These are phyloP conservation scores for Cataglyphis livida DNA, from an alignment of 2,888 invertebrate species.

Conservation along the genomic window DNA sequence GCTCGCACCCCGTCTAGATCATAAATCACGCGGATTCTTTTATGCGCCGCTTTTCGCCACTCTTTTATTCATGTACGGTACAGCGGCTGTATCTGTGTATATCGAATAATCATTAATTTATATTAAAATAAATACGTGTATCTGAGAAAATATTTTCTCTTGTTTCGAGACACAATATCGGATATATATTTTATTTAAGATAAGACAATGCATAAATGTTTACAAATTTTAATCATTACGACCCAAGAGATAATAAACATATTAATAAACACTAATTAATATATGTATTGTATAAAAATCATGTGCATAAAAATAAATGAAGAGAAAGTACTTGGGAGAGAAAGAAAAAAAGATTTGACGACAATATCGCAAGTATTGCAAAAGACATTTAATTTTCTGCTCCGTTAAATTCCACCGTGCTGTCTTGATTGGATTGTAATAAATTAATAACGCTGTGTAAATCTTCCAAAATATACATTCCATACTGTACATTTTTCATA, in stretches of 20 bases:
- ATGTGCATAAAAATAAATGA: background rate
- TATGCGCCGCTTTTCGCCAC: constrained; percentile 1
- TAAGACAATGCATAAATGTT: background rate
- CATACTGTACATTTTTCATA: background rate
- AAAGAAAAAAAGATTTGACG: background rate
- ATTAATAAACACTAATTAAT: background rate
- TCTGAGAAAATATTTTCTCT: background rate
- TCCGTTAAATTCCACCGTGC: background rate
- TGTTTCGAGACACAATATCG: background rate
- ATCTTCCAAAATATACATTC: constrained; percentile 16
- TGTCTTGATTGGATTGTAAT: constrained; percentile 33
- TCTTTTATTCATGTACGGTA: constrained; percentile 20
- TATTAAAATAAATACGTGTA: background rate
- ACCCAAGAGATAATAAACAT: background rate
- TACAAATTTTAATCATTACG: background rate
- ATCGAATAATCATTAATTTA: constrained; percentile 7
- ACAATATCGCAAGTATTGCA: background rate
- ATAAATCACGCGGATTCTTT: constrained; percentile 40
- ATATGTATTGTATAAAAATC: background rate
- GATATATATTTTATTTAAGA: background rate
- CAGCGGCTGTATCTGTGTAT: background rate
- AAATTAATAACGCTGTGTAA: constrained; percentile 34
- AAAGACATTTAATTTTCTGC: constrained; percentile 25
- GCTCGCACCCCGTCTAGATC: constrained; percentile 5
- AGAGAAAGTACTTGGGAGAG: background rate